phyloP scores from a whole-genome alignment of 2,113 vertebrate species.

The Ammodytes marinus region DNA sequence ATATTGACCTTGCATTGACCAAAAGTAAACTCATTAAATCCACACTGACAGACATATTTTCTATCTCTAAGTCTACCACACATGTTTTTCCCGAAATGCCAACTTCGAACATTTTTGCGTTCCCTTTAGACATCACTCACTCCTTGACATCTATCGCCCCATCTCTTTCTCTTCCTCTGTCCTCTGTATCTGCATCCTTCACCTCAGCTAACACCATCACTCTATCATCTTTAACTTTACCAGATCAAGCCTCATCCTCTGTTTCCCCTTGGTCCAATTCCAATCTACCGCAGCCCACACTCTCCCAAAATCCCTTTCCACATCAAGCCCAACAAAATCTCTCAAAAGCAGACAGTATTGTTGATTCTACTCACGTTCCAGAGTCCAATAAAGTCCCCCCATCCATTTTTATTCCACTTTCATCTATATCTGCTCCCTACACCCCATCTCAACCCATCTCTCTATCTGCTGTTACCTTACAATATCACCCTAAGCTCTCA shows the following conservation, averaged over 20 bases:
- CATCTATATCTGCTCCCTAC: too few species aligned
- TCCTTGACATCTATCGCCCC: not conserved
- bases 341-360: not conserved
- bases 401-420: too few species aligned
- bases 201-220: not conserved
- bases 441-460: too few species aligned
- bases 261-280: not conserved
- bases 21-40: constrained; percentile 10
- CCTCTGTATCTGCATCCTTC: not conserved
- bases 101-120: not conserved
- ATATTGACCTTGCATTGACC: not conserved
- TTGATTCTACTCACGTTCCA: constrained; percentile 19
- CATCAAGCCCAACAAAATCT: not conserved
- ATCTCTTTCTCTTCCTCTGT: not conserved
- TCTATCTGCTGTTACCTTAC: too few species aligned
- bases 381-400: not conserved
- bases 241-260: not conserved
- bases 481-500: not conserved
- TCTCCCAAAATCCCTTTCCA: not conserved
- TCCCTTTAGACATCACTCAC: not conserved
- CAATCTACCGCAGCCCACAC: not conserved
- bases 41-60: not conserved
- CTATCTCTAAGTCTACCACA: not conserved
- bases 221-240: not conserved
- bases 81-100: not conserved